Percentiles rank a stretch among this genome's conserved stretches.
These are phyloP conservation scores for Cheilosia vulpina DNA, from an alignment of 2,888 invertebrate genomes.

Conservation along the genomic window DNA sequence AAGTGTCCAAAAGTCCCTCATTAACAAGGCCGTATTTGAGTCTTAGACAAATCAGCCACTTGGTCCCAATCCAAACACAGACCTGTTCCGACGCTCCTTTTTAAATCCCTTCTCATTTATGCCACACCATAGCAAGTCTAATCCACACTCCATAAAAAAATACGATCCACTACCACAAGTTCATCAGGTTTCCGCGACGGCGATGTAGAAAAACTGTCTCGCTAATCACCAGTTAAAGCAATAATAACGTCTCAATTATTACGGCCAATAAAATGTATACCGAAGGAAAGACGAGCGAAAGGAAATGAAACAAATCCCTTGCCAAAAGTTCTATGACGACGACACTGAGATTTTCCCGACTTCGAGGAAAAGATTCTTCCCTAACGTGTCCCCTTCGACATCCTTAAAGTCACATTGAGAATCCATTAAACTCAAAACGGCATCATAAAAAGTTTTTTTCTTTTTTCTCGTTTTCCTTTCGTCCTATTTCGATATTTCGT, in stretches of 20 bases:
- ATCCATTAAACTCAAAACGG: conserved; percentile 71
- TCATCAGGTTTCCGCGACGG: not conserved
- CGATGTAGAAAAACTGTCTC: conserved; percentile 47
- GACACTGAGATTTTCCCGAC: conserved; percentile 38
- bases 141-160: too few species aligned
- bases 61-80: too few species aligned
- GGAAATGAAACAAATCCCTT: conserved; percentile 1
- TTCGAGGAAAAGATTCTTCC: conserved; percentile 17
- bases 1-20: too few species aligned
- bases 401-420: conserved; percentile 70
- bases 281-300: not conserved
- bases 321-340: conserved; percentile 35
- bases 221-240: conserved; percentile 52
- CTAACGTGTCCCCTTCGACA: conserved; percentile 63
- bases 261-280: conserved; percentile 28
- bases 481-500: conserved; percentile 44
- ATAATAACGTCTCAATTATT: conserved; percentile 61
- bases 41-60: too few species aligned
- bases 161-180: too few species aligned
- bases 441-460: conserved; percentile 65
- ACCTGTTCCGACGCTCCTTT: too few species aligned
- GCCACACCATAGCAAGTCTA: too few species aligned
- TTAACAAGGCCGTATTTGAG: too few species aligned
- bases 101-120: too few species aligned
- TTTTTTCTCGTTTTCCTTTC: conserved; percentile 15